Percentiles rank a stretch among this genome's conserved stretches.
Evolutionary conservation across 2,888 invertebrate species (phyloP).

Genomic region (Phalera bucephala): DNA sequence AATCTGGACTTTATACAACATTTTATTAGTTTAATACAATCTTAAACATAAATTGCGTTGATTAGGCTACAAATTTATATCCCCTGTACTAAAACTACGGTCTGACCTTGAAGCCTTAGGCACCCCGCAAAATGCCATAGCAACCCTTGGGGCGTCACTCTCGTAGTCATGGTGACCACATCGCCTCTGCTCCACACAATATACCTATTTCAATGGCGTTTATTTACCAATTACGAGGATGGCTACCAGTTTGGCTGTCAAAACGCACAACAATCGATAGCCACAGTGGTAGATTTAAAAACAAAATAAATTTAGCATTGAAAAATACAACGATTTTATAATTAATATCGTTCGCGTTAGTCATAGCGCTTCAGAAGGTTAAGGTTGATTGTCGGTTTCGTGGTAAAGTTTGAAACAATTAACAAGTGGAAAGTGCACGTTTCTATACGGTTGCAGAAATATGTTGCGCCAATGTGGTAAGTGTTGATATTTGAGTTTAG

Average conservation of each 20-base stretch:
- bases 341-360: slow-evolving; percentile 21
- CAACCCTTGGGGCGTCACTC: slow-evolving; percentile 53
- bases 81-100: slow-evolving; percentile 29
- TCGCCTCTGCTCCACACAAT: slow-evolving; percentile 24
- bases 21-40: too few relatives aligned
- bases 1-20: too few relatives aligned
- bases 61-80: slow-evolving; percentile 18
- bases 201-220: slow-evolving; percentile 46
- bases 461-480: slow-evolving; percentile 38
- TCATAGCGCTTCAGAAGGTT: slow-evolving; percentile 32
- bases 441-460: slow-evolving; percentile 22
- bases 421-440: slow-evolving; percentile 36
- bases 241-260: slow-evolving; percentile 44
- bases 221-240: slow-evolving; percentile 64
- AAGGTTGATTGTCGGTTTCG: slow-evolving; percentile 37
- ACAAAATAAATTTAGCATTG: slow-evolving; percentile 15
- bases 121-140: slow-evolving; percentile 44
- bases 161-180: slow-evolving; percentile 57
- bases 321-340: slow-evolving; percentile 11
- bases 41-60: too few relatives aligned
- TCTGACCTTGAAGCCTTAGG: slow-evolving; percentile 53
- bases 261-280: slow-evolving; percentile 39
- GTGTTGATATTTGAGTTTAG: slow-evolving; percentile 13
- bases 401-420: slow-evolving; percentile 33
- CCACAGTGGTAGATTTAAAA: slow-evolving; percentile 26